Conservation (phyloP, 1,140 invertebrate genomes). For the Cherax quadricarinatus region DNA sequence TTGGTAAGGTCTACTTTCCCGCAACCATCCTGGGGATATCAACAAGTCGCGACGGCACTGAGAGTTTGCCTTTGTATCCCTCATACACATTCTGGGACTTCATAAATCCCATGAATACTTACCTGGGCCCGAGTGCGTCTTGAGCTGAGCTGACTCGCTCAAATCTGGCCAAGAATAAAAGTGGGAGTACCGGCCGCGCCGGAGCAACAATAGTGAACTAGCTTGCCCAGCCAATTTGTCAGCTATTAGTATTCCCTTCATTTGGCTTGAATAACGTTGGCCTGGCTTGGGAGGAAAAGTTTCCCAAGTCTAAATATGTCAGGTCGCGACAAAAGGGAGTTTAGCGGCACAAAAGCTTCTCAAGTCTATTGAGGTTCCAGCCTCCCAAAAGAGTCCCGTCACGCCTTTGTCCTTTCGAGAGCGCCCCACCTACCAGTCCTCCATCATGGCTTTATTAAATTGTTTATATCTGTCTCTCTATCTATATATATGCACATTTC, state of each 20-base stretch:
- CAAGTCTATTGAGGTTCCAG: slow-evolving; percentile 62
- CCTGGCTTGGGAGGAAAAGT: slow-evolving; percentile 64
- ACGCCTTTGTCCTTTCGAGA: slow-evolving; percentile 59
- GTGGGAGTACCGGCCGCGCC: slow-evolving; percentile 24
- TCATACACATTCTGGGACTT: slow-evolving; percentile 23
- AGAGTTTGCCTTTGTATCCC: background rate
- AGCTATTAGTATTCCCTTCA: slow-evolving; percentile 73
- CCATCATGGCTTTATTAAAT: background rate
- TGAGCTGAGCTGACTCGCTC: slow-evolving; percentile 50
- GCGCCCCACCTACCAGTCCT: slow-evolving; percentile 1
- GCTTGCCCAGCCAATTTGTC: slow-evolving; percentile 71
- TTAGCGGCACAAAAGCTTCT: slow-evolving; percentile 60
- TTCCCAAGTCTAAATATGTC: slow-evolving; percentile 72
- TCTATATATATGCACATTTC: too few relatives aligned
- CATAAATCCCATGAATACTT: slow-evolving; percentile 56
- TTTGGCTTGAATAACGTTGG: slow-evolving; percentile 66
- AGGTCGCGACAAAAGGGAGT: slow-evolving; percentile 70
- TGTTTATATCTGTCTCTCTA: too few relatives aligned
- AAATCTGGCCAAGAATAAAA: slow-evolving; percentile 51
- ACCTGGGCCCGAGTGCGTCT: slow-evolving; percentile 23
- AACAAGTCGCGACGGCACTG: background rate
- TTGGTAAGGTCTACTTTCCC: too few relatives aligned
- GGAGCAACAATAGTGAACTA: slow-evolving; percentile 24
- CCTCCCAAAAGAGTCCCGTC: slow-evolving; percentile 39
- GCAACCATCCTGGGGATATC: background rate